phyloP scores from a whole-genome alignment of 64 coral and sea anemone genomes.

The Stylophora pistillata region DNA sequence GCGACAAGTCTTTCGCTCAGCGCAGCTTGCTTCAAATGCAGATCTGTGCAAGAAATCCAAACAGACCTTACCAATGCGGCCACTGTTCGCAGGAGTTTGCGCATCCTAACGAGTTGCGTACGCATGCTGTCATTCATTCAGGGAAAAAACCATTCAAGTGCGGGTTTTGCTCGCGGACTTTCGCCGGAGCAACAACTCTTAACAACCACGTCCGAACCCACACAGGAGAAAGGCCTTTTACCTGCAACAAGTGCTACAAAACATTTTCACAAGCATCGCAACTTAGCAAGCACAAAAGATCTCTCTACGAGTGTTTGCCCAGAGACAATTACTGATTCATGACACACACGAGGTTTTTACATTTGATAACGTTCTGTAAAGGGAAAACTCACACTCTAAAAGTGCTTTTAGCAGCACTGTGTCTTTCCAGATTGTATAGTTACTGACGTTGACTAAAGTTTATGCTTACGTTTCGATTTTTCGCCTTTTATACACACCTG shows the following conservation, averaged over 20 bases:
- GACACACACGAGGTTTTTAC: too few species aligned
- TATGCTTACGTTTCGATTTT: too few species aligned
- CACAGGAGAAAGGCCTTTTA: constrained; percentile 64
- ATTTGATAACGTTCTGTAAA: too few species aligned
- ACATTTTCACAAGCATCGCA: constrained; percentile 70
- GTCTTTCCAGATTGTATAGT: too few species aligned
- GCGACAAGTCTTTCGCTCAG: constrained; percentile 59
- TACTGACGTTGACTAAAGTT: too few species aligned
- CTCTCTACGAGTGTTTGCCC: constrained; percentile 35
- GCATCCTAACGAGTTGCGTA: constrained; percentile 62
- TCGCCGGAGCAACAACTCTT: constrained; percentile 66
- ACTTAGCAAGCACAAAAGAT: constrained; percentile 55
- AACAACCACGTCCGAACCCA: constrained; percentile 76
- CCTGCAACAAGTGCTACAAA: constrained; percentile 57
- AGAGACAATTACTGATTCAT: not conserved
- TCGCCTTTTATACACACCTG: too few species aligned
- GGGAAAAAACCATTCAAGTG: constrained; percentile 74
- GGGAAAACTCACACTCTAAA: too few species aligned
- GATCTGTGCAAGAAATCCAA: constrained; percentile 41
- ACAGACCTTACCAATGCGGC: constrained; percentile 63
- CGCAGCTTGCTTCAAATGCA: constrained; percentile 56
- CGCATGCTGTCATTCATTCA: constrained; percentile 55
- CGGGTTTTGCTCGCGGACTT: constrained; percentile 65
- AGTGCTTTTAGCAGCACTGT: too few species aligned
- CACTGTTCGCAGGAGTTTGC: constrained; percentile 55